A percentile compares a stretch with the other conserved stretches of the same genome.
phyloP scores from a whole-genome alignment of 2,888 invertebrate species.

The Coelogynopora nodosa region DNA sequence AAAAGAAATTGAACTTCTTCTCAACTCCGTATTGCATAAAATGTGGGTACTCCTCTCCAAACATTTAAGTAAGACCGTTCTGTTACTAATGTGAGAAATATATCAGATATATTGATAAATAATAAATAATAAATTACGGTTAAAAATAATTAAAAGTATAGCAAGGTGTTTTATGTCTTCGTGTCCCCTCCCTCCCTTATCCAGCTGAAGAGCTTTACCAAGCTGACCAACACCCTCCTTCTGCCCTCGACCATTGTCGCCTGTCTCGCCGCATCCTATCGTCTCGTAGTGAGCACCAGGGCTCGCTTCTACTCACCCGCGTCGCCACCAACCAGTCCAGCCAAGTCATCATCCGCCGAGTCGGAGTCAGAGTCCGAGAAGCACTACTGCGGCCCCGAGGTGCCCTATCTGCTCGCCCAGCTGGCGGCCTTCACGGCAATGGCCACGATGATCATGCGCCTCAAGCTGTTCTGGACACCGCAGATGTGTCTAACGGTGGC shows the following conservation, averaged over 20 bases:
- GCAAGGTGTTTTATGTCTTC: neutral
- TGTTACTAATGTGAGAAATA: too few relatives aligned
- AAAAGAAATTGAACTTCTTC: too few relatives aligned
- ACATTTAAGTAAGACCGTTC: neutral
- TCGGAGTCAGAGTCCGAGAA: neutral
- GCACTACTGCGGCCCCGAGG: neutral
- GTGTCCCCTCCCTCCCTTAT: neutral
- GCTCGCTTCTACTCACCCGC: neutral
- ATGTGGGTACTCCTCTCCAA: too few relatives aligned
- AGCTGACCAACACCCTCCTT: constrained; percentile 66
- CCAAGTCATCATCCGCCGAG: neutral
- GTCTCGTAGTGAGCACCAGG: neutral
- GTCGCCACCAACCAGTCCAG: neutral
- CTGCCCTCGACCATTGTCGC: constrained; percentile 66
- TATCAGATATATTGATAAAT: too few relatives aligned
- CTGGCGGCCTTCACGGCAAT: constrained; percentile 70
- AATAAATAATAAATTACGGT: too few relatives aligned
- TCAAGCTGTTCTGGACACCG: constrained; percentile 75
- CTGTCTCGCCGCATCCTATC: constrained; percentile 48
- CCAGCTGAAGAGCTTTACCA: constrained; percentile 48
- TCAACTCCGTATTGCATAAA: too few relatives aligned
- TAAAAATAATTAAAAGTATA: too few relatives aligned
- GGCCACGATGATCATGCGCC: constrained; percentile 74
- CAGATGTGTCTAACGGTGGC: constrained; percentile 74
- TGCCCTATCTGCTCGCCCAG: constrained; percentile 65